Evolutionary conservation across 2,888 invertebrate species (phyloP), one percentile per base, ranked within the genome.

Genomic region (Anagyrus pseudococci): DNA sequence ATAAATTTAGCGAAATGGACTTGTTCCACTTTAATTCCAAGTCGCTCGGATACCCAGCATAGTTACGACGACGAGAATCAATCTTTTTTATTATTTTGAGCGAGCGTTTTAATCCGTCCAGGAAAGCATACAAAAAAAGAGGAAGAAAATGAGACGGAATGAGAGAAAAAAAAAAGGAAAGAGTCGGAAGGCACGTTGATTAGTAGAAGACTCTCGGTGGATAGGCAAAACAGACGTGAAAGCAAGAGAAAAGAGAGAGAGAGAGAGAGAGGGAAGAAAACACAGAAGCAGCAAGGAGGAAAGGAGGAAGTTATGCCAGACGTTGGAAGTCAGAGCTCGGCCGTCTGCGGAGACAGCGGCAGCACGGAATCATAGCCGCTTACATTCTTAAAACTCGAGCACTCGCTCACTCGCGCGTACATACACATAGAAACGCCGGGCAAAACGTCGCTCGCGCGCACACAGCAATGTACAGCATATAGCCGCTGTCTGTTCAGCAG

Each of bases 241-340:
- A 20, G 15, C 20, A 25, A 22, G 20, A 22, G 37, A 17, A 15
- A 15, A 33, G 50, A 17, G 33, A 47, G 33, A 8, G 46, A 52
- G 57, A 46, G 58, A 40, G 56, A 43, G 33, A 25, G 41, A 37
- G 52, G 44, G 47, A 43, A 37, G 50, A 29, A 44, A 19, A 41
- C 41, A 50, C 57, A 54, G 47, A 52, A 47, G 49, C 63, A 47
- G 49, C 58, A 62, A 61, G 60, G 63, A 60, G 60, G 25, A 29
- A 29, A 29, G 54, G 58, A 65, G 52, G 56, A 53, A 64, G 57
- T 66, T 67, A 64, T 41, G 67, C 63, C 64, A 61, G 69, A 29
- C 29, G 64, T 66, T 69, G 66, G 67, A 22, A n/a, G 63, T 44
- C n/a, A 54, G 4, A 29, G 29, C 56, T 62, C 60, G 50, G 58